Conservation (phyloP, 2,888 invertebrate species). For the Boloria euphrosyne region DNA sequence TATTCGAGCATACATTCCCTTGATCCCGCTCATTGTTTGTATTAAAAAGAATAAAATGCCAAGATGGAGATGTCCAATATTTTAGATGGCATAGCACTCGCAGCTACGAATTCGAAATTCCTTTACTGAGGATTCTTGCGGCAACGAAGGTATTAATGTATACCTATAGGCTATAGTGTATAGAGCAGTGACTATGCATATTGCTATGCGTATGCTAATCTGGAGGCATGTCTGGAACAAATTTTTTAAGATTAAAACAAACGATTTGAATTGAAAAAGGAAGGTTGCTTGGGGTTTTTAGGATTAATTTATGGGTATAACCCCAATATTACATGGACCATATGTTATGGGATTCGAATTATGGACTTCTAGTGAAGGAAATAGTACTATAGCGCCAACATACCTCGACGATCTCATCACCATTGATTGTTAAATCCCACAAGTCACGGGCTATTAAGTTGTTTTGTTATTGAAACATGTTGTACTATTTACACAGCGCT, state of each 20-base stretch:
- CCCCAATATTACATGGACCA: too few relatives aligned
- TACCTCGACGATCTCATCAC: conserved; percentile 49
- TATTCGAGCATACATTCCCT: conserved; percentile 77
- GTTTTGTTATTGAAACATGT: conserved; percentile 81
- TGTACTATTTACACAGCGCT: conserved; percentile 80
- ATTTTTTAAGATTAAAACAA: background rate
- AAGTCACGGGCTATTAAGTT: conserved; percentile 82
- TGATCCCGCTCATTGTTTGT: conserved; percentile 78
- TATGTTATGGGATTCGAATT: too few relatives aligned
- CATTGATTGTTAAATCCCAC: conserved; percentile 79
- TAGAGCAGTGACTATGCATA: background rate
- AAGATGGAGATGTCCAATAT: conserved; percentile 83
- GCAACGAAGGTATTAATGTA: conserved; percentile 4
- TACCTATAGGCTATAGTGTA: conserved; percentile 17
- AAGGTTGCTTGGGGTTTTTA: too few relatives aligned
- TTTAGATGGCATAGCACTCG: conserved; percentile 82
- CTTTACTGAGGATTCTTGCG: conserved; percentile 65
- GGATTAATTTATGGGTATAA: too few relatives aligned
- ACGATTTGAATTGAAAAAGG: too few relatives aligned
- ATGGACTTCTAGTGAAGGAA: too few relatives aligned
- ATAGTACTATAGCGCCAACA: background rate
- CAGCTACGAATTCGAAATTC: conserved; percentile 79
- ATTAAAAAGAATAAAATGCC: conserved; percentile 76
- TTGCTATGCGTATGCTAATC: background rate
- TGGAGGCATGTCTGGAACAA: background rate